Conservation (phyloP, 2,113 vertebrate species). For the Nyctereutes procyonoides region DNA sequence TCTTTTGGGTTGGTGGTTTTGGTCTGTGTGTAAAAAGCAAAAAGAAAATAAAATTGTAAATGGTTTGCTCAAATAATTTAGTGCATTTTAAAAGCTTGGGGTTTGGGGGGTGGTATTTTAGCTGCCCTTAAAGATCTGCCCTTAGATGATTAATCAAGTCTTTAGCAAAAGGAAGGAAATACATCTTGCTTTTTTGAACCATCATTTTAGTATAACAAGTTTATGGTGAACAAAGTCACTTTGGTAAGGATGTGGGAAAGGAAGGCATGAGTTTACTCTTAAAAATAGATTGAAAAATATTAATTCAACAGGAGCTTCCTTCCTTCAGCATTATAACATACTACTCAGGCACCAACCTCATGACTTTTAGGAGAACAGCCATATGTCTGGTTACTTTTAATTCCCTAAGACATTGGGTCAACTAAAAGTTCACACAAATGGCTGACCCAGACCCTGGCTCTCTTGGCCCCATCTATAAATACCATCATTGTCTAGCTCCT, state of each 20-base stretch:
- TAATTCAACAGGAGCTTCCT: slow-evolving; percentile 29
- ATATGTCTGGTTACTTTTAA: background rate
- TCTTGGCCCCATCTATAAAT: background rate
- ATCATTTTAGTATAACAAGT: slow-evolving; percentile 39
- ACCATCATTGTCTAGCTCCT: background rate
- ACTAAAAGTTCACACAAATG: background rate
- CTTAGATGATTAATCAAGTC: slow-evolving; percentile 41
- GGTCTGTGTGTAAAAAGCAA: slow-evolving; percentile 15
- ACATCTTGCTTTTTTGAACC: slow-evolving; percentile 54
- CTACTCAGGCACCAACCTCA: background rate
- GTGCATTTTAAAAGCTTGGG: slow-evolving; percentile 57
- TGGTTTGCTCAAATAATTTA: slow-evolving; percentile 46
- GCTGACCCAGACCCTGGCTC: background rate
- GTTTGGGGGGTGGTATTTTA: background rate
- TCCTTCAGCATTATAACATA: background rate
- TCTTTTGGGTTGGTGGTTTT: slow-evolving; percentile 49
- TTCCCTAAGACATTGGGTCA: background rate
- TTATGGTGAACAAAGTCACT: slow-evolving; percentile 59
- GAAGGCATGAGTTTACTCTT: slow-evolving; percentile 48
- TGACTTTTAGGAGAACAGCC: background rate
- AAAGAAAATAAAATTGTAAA: slow-evolving; percentile 52
- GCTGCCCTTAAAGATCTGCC: slow-evolving; percentile 31
- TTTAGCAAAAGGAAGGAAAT: slow-evolving; percentile 73
- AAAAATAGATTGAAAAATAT: slow-evolving; percentile 63
- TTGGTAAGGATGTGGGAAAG: slow-evolving; percentile 79